Evolutionary conservation across 2,888 invertebrate species (phyloP), one percentile per base, ranked within the genome.

Genomic region (Fragum fragum): DNA sequence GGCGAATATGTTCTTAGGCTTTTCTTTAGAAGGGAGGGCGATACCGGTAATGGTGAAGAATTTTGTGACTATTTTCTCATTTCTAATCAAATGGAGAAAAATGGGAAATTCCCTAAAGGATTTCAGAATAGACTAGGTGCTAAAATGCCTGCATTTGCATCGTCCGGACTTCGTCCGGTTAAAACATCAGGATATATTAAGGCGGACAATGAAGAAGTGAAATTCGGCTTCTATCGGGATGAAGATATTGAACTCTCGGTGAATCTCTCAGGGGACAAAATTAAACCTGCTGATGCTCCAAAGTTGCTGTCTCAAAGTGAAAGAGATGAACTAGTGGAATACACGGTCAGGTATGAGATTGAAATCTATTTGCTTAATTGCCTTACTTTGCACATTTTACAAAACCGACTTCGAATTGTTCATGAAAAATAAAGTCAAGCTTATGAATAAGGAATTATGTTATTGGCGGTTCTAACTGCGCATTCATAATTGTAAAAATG

Each of bases 1-100:
- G 89, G 88, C 1, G 88, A 89, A 86, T 89, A 86, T 57, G 84
- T 88, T 28, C 73, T 89, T 11, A 84, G 85, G 72, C 36, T 89
- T 39, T 86, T 80, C 61, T 81, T 82, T 32, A 83, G 79, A 47
- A 80, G 83, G 18, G 73, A 83, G 9, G 78, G 74, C 1, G 82
- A 83, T n/a, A 61, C 36, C 21, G 73, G 73, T 53, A 78, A 78
- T 16, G 73, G 72, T 14, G 76, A 75, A 28, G 87, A 89, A 74
- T 80, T 89, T 26, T 88, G 88, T 69, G 86, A 87, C 75, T 89
- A 89, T 84, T 77, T 89, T 14, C 72, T 89, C 7, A 74, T 85
- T 16, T 88, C 88, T 57, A 83, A 83, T 16, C 89, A 88, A 75
- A 83, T 76, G 26, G 85, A 85, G n/a, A 74, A 81, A 63, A 86